These are phyloP conservation scores for Neosilurus hyrtlii DNA, from an alignment of 2,797 vertebrate genomes.

Conservation along the genomic window DNA sequence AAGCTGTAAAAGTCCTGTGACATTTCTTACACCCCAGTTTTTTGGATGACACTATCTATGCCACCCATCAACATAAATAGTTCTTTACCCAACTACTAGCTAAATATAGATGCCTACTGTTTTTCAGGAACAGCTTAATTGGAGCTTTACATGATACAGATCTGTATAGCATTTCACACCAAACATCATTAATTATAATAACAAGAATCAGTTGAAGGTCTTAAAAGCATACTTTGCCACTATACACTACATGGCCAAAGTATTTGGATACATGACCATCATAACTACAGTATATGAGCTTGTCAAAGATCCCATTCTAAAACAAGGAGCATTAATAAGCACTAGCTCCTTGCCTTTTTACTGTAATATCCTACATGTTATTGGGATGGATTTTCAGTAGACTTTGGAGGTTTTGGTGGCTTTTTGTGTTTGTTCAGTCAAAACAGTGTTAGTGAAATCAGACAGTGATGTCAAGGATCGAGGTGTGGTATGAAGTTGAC, in stretches of 20 bases:
- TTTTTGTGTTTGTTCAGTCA: not conserved
- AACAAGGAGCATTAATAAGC: not conserved
- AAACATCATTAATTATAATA: not conserved
- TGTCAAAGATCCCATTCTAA: not conserved
- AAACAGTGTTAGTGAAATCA: not conserved
- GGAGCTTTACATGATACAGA: not conserved
- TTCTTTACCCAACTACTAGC: constrained; percentile 16
- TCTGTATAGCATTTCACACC: not conserved
- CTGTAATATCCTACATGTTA: not conserved
- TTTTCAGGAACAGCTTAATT: not conserved
- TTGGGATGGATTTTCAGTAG: not conserved
- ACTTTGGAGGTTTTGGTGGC: too few relatives aligned
- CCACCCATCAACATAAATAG: not conserved
- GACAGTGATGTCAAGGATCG: not conserved
- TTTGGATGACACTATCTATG: not conserved
- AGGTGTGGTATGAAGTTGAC: not conserved
- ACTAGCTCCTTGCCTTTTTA: not conserved
- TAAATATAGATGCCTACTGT: not conserved
- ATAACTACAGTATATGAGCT: not conserved
- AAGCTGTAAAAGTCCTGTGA: not conserved
- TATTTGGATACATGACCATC: not conserved
- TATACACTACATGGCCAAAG: not conserved
- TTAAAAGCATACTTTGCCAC: not conserved
- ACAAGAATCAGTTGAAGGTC: not conserved
- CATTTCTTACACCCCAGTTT: not conserved